phyloP scores from a whole-genome alignment of 2,113 vertebrate species.

The Rhipidura dahli region DNA sequence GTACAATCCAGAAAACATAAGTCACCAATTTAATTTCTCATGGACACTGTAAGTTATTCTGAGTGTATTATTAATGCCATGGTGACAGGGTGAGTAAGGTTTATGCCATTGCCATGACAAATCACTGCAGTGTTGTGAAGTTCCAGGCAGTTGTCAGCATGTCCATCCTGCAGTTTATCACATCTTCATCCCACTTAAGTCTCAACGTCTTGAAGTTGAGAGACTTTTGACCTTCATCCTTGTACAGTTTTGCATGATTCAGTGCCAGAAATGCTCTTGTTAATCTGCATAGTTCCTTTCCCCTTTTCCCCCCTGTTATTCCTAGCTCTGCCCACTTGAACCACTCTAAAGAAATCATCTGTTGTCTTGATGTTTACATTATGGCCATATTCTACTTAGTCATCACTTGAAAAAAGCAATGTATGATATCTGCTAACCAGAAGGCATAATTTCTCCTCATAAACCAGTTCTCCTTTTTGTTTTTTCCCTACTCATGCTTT shows the following conservation, averaged over 20 bases:
- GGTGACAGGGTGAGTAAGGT: constrained; percentile 20
- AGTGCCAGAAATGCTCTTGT: neutral
- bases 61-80: neutral
- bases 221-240: neutral
- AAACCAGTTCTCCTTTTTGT: neutral
- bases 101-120: neutral
- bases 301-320: neutral
- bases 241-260: neutral
- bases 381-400: neutral
- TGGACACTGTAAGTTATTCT: neutral
- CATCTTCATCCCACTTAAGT: neutral
- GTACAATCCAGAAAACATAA: neutral
- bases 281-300: neutral
- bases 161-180: neutral
- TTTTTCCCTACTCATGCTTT: neutral
- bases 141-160: neutral
- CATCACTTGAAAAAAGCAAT: neutral
- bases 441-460: neutral
- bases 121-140: neutral
- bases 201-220: neutral
- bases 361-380: neutral
- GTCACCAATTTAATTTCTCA: neutral
- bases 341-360: neutral
- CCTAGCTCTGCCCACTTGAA: neutral
- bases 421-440: neutral